These are phyloP conservation scores for Dermochelys coriacea DNA, from an alignment of 2,797 vertebrate genomes.

Conservation along the genomic window DNA sequence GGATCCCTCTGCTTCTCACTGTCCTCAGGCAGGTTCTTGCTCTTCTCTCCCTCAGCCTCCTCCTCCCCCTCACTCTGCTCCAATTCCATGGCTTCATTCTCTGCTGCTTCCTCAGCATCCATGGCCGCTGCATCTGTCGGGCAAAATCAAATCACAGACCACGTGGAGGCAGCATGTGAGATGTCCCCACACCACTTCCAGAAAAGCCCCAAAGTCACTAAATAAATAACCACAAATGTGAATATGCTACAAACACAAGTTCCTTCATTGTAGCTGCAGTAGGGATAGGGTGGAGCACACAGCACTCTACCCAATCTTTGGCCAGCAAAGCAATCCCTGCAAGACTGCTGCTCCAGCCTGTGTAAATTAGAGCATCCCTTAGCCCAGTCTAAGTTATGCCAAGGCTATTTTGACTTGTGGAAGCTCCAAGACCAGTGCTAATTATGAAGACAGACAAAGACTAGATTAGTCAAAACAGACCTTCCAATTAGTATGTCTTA, in stretches of 20 bases:
- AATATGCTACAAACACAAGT: neutral
- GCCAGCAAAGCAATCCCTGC: neutral
- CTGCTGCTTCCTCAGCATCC: conserved; percentile 67
- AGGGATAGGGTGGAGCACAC: neutral
- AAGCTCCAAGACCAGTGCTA: neutral
- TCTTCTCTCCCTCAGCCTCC: conserved; percentile 32
- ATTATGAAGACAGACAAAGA: neutral
- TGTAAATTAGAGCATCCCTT: neutral
- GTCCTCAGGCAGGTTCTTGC: neutral
- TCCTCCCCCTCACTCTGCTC: conserved; percentile 76
- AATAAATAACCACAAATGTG: fast-evolving
- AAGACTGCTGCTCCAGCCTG: neutral
- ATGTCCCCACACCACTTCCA: neutral
- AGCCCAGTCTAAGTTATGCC: neutral
- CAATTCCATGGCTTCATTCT: conserved; percentile 78
- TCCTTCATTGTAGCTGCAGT: fast-evolving
- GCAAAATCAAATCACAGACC: neutral
- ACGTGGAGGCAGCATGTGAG: neutral
- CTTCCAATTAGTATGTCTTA: neutral
- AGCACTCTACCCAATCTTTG: neutral
- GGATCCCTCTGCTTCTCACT: neutral
- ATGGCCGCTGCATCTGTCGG: conserved; percentile 59
- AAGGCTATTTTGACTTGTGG: neutral
- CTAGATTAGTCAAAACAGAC: neutral
- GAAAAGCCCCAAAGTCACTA: neutral